These are phyloP conservation scores for Lydus trimaculatus DNA, from an alignment of 2,888 invertebrate genomes.

Conservation along the genomic window DNA sequence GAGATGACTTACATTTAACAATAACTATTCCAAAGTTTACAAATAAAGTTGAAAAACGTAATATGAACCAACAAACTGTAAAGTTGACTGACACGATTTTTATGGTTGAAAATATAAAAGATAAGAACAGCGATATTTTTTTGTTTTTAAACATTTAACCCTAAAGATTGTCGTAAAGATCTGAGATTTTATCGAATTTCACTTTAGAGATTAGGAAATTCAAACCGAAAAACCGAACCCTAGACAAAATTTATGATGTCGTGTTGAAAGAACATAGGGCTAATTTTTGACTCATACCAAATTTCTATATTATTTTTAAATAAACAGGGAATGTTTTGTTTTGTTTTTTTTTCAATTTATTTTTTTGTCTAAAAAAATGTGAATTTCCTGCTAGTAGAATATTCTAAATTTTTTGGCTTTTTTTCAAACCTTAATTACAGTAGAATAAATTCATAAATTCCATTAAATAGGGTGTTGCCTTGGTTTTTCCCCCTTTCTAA, in stretches of 20 bases:
- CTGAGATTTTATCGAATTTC: background rate
- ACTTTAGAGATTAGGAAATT: background rate
- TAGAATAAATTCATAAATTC: conserved; percentile 10
- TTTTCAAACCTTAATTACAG: background rate
- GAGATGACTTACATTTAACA: too few species aligned
- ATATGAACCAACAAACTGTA: background rate
- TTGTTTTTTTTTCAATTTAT: too few species aligned
- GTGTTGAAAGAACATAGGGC: background rate
- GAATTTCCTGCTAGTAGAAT: too few species aligned
- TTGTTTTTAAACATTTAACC: background rate
- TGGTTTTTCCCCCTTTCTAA: background rate
- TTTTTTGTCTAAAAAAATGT: too few species aligned
- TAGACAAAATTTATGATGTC: background rate
- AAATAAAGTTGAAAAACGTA: background rate
- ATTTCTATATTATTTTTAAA: background rate
- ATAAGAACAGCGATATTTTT: background rate
- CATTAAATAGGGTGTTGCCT: background rate
- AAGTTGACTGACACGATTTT: background rate
- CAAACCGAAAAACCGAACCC: background rate
- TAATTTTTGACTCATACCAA: background rate
- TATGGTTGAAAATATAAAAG: background rate
- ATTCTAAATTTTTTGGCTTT: too few species aligned
- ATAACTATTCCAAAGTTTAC: background rate
- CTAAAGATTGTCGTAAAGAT: background rate
- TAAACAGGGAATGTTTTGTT: background rate